Conservation (phyloP, 2,113 vertebrate species). For the Pao palembangensis region DNA sequence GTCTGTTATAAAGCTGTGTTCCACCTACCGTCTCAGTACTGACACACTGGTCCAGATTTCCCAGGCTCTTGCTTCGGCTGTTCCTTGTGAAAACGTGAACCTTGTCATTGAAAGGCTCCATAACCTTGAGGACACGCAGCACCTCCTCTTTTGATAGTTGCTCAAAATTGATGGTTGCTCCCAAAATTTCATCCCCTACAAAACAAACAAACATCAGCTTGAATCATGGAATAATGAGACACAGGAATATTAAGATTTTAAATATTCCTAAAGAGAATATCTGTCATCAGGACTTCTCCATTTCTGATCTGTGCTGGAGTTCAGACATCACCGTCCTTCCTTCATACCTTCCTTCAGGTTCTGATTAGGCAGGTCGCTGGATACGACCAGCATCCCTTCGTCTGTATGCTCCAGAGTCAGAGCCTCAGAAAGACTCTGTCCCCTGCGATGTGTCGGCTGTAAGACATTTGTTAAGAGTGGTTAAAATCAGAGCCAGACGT, state of each 20-base stretch:
- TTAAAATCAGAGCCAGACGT: background rate
- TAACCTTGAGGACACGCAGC: conserved; percentile 61
- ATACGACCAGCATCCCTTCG: conserved; percentile 47
- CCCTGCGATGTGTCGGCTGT: conserved; percentile 56
- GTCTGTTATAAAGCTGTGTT: background rate
- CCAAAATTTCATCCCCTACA: conserved; percentile 69
- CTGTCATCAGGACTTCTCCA: background rate
- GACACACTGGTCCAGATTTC: conserved; percentile 46
- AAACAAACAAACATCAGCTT: no score
- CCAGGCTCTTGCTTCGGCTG: conserved; percentile 60
- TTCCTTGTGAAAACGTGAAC: conserved; percentile 54
- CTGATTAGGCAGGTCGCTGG: conserved; percentile 32
- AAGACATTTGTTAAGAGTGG: conserved; percentile 1
- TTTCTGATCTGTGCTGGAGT: no score
- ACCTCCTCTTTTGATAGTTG: conserved; percentile 67
- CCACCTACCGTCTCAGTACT: conserved; percentile 59
- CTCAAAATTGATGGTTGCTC: conserved; percentile 67
- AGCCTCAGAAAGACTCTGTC: conserved; percentile 66
- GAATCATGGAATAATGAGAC: no score
- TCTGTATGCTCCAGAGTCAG: conserved; percentile 64
- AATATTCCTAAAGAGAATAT: no score
- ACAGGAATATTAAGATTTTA: no score
- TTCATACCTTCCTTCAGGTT: conserved; percentile 61
- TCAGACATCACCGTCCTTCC: no score
- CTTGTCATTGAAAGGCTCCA: conserved; percentile 65